Base-by-base conservation (phyloP, 2,113 vertebrate genomes). In the Nannospalax galili region DNA sequence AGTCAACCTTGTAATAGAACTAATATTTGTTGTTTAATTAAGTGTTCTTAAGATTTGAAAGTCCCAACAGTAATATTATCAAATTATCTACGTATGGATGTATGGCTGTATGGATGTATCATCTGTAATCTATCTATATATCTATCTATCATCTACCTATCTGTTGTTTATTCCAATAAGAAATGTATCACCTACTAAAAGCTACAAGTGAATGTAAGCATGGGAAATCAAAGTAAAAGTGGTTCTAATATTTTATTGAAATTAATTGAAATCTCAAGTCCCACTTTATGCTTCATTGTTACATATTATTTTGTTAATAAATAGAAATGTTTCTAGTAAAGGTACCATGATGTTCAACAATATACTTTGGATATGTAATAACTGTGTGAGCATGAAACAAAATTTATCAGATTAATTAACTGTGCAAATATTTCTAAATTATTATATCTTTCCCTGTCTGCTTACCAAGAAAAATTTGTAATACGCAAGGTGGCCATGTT, bases 321-420 rank as follows among this genome's bases (percentile, higher is more conserved):
- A n/a, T 20, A 81, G 5, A 90, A 40, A 81, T 81, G 12, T 10
- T 70, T 94, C 3, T n/a, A 58, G 14, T 40, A 69, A 67, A 78
- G 30, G 11, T 70, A 84, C 9, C 1, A 70, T 48, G 7, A 85
- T 0, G 11, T 5, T 72, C 2, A 85, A 78, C 42, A 40, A 10
- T 84, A 86, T 42, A 5, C 88, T 94, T 22, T 80, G 10, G 48
- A 73, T 16, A 6, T 92, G 20, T 30, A 92, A 62, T 3, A 64
- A 20, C 16, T 79, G 26, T 11, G 7, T 73, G 40, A 30, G 5
- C 16, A 94, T 73, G 84, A 82, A 84, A 62, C 10, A 74, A 74
- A 87, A 92, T 92, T 87, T 73, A 64, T n/a, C 5, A 89, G 6
- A 81, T 84, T 37, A 87, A 86, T 84, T 84, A 84, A 82, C 69